Percentiles rank a stretch among this genome's conserved stretches.
Evolutionary conservation across 2,888 invertebrate species (phyloP).

Genomic region (Philereme vetulata): DNA sequence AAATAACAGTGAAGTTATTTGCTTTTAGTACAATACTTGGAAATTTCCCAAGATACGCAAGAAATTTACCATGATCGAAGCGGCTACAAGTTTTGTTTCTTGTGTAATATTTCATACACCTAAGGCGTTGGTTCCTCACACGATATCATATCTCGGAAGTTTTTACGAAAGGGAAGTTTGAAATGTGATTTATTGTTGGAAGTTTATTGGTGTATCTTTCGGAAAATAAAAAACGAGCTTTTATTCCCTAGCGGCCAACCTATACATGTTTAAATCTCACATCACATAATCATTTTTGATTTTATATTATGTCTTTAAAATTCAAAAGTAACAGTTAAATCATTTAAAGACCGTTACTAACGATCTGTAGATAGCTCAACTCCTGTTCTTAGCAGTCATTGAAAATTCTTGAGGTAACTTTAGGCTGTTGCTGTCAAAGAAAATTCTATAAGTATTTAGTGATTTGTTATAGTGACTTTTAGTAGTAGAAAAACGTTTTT

Average conservation of each 20-base stretch:
- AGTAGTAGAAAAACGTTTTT: too few relatives aligned
- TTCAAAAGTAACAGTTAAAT: too few relatives aligned
- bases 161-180: conserved; percentile 21
- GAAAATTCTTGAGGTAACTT: too few relatives aligned
- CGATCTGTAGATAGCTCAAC: too few relatives aligned
- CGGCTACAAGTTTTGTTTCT: neutral
- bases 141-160: conserved; percentile 31
- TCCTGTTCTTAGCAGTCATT: too few relatives aligned
- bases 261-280: neutral
- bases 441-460: too few relatives aligned
- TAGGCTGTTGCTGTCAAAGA: too few relatives aligned
- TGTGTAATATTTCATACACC: conserved; percentile 7
- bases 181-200: conserved; percentile 32
- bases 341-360: too few relatives aligned
- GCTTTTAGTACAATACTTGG: neutral
- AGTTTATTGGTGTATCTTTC: conserved; percentile 19
- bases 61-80: neutral
- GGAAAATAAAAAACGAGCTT: neutral
- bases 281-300: too few relatives aligned
- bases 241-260: neutral
- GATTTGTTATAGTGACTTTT: too few relatives aligned
- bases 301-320: too few relatives aligned
- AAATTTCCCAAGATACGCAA: neutral
- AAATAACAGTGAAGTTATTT: neutral
- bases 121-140: neutral